Conservation (phyloP, 37 sponge, comb jelly and placozoan genomes). For the Dysidea cf. avara region DNA sequence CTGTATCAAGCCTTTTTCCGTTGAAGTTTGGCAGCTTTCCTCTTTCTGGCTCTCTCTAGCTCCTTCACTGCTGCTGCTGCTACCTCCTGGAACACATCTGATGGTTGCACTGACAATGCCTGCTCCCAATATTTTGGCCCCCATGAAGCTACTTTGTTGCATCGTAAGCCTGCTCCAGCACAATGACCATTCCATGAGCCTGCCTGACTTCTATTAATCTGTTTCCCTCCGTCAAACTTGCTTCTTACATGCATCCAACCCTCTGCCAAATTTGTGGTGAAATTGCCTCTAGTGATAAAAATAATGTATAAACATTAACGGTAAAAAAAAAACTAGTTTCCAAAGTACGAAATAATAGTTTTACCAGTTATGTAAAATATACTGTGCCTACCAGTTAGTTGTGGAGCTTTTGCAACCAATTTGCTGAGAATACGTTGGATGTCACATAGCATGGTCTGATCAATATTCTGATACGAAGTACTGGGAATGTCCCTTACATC, state of each 20-base stretch:
- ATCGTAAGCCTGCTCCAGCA: conserved; percentile 23
- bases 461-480: no score
- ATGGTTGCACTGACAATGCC: background rate
- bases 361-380: no score
- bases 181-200: conserved; percentile 22
- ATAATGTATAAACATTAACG: no score
- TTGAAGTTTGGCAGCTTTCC: background rate
- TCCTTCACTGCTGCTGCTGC: background rate
- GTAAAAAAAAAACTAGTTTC: no score
- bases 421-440: no score
- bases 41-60: background rate
- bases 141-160: conserved; percentile 15
- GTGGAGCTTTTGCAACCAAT: no score
- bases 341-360: no score
- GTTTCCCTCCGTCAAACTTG: conserved; percentile 23
- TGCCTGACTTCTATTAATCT: conserved; percentile 11
- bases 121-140: background rate
- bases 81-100: background rate
- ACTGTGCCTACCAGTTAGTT: no score
- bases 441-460: no score
- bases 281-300: conserved; percentile 14
- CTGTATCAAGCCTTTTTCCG: background rate
- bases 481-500: no score
- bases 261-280: conserved; percentile 34
- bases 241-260: conserved; percentile 16